phyloP scores from a whole-genome alignment of 2,888 invertebrate species.

The Agonopterix arenella region DNA sequence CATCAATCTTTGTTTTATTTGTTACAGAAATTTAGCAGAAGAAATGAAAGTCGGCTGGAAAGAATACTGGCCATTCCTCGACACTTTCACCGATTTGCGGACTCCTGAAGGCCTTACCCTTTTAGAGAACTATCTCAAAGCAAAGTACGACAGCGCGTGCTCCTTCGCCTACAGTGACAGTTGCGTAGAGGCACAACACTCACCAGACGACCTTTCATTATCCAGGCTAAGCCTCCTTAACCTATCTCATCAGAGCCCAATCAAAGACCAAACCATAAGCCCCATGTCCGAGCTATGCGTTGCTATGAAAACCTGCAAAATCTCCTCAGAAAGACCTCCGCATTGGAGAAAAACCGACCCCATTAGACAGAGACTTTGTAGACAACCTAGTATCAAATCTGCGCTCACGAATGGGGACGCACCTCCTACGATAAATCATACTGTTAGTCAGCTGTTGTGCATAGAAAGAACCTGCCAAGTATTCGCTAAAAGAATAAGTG shows the following conservation, averaged over 20 bases:
- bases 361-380: slow-evolving; percentile 42
- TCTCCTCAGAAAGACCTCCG: slow-evolving; percentile 44
- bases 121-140: slow-evolving; percentile 85
- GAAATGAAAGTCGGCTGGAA: slow-evolving; percentile 88
- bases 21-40: slow-evolving; percentile 80
- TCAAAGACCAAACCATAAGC: slow-evolving; percentile 46
- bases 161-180: slow-evolving; percentile 56
- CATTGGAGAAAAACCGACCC: slow-evolving; percentile 57
- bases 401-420: slow-evolving; percentile 39
- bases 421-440: slow-evolving; percentile 40
- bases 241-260: slow-evolving; percentile 31
- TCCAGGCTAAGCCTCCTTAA: slow-evolving; percentile 47
- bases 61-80: slow-evolving; percentile 95
- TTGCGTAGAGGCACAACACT: slow-evolving; percentile 36
- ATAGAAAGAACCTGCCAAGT: slow-evolving; percentile 74
- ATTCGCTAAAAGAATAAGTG: slow-evolving; percentile 82
- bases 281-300: slow-evolving; percentile 78
- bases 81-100: slow-evolving; percentile 86
- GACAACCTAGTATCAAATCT: slow-evolving; percentile 42
- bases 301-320: slow-evolving; percentile 73
- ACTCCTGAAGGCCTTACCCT: slow-evolving; percentile 83
- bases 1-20: not conserved
- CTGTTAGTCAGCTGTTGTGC: slow-evolving; percentile 57
- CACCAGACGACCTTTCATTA: slow-evolving; percentile 44
- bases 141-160: slow-evolving; percentile 65